These are phyloP conservation scores for Delphinus delphis DNA, from an alignment of 2,113 vertebrate species.

Conservation along the genomic window DNA sequence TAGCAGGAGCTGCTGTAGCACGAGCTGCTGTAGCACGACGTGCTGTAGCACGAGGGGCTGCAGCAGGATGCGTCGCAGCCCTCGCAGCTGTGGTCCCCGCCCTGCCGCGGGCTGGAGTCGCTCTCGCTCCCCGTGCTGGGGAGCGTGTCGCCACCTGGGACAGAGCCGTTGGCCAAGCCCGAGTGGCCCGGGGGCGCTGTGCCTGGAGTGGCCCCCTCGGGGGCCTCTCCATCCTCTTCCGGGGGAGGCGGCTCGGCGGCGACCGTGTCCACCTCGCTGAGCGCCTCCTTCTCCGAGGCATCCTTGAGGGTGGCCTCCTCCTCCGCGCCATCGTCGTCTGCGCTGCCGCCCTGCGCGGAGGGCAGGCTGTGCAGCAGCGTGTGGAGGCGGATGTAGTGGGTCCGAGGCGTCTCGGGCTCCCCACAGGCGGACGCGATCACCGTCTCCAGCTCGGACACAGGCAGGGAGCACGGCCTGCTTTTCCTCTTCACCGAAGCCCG, in stretches of 20 bases:
- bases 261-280: slow-evolving; percentile 83
- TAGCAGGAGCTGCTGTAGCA: slow-evolving; percentile 97
- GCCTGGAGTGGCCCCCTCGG: slow-evolving; percentile 81
- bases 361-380: slow-evolving; percentile 96
- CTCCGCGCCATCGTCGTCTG: slow-evolving; percentile 55
- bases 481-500: slow-evolving; percentile 86
- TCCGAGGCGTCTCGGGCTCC: slow-evolving; percentile 94
- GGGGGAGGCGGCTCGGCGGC: slow-evolving; percentile 73
- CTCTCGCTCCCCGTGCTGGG: slow-evolving; percentile 88
- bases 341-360: slow-evolving; percentile 83
- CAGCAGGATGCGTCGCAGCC: slow-evolving; percentile 90
- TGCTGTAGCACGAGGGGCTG: slow-evolving; percentile 90
- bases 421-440: slow-evolving; percentile 94
- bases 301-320: slow-evolving; percentile 85
- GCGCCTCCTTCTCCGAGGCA: slow-evolving; percentile 79
- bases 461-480: slow-evolving; percentile 93
- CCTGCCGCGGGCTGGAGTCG: slow-evolving; percentile 84
- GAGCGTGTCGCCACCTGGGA: slow-evolving; percentile 84
- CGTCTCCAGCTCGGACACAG: slow-evolving; percentile 96
- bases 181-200: slow-evolving; percentile 83
- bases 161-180: slow-evolving; percentile 84
- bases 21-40: slow-evolving; percentile 94
- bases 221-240: slow-evolving; percentile 30
- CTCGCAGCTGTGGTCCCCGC: slow-evolving; percentile 91
- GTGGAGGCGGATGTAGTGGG: slow-evolving; percentile 97